Evolutionary conservation across 2,113 vertebrate species (phyloP), one percentile per base, ranked within the genome.

Genomic region (Pachyramphus minor): DNA sequence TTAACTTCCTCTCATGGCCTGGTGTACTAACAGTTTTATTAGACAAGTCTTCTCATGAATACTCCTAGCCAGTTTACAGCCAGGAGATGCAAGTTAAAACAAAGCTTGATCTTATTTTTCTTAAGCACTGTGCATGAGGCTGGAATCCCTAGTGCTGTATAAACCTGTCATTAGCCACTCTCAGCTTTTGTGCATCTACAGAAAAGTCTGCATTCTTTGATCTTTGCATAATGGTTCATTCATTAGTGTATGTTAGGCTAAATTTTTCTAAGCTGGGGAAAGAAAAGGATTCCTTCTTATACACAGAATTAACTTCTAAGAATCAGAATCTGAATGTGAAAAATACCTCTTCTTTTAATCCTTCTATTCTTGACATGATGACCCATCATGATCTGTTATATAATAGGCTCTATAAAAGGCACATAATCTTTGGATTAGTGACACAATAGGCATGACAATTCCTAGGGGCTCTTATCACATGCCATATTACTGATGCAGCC

Each of bases 371-470:
- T 96, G 80, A 64, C 75, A 73, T 4, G 35, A 33, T 92, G 93
- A 92, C 55, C 87, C 47, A n/a, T 55, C 45, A 6, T 50, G 77
- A 72, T 84, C 80, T 87, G 49, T 96, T 96, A 91, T 22, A 25
- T 87, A 96, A 96, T 66, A 75, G 74, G 91, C 76, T 94, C 63
- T 95, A 89, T 87, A 93, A 95, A 95, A 91, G 94, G 74, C 80
- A 55, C 41, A 37, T 89, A 90, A 92, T 95, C 90, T 69, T 6
- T 62, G 77, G 91, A 94, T 96, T 96, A 94, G 72, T 87, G 83
- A 56, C 72, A 90, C 87, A 94, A 56, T 42, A 76, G 74, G 41
- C 84, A 75, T n/a, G 66, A n/a, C 75, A 47, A 28, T 47, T 95
- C 68, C 42, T 89, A 3, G 2, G 5, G 35, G 25, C 35, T 95